phyloP scores from a whole-genome alignment of 2,888 invertebrate species.

The Perithous albicinctus region DNA sequence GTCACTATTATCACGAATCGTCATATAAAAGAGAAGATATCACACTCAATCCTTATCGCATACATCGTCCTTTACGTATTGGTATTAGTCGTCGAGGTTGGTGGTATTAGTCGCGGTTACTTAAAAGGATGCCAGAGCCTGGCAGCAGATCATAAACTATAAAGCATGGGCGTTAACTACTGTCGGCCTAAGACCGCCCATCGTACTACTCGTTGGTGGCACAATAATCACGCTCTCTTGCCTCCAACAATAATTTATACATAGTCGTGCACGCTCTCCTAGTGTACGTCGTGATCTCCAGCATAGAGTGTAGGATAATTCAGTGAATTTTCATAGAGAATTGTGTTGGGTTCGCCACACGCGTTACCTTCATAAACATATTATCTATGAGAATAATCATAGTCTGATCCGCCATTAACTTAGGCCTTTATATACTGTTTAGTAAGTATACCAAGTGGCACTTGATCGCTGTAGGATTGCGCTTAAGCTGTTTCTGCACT shows the following conservation, averaged over 20 bases:
- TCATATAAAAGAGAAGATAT: constrained; percentile 14
- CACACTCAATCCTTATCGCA: constrained; percentile 52
- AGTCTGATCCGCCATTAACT: constrained; percentile 67
- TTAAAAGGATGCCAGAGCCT: constrained; percentile 57
- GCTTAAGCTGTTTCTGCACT: constrained; percentile 30
- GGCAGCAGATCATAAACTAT: constrained; percentile 66
- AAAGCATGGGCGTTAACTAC: constrained; percentile 79
- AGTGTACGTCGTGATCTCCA: constrained; percentile 12
- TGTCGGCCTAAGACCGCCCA: constrained; percentile 78
- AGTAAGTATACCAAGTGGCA: constrained; percentile 33
- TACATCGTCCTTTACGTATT: constrained; percentile 48
- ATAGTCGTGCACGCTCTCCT: constrained; percentile 48
- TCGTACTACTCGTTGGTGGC: constrained; percentile 77
- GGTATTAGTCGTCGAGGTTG: constrained; percentile 52
- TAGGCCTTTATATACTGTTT: background rate
- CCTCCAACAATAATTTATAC: constrained; percentile 78
- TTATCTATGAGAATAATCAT: constrained; percentile 69
- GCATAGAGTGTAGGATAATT: constrained; percentile 45
- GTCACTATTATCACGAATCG: constrained; percentile 31
- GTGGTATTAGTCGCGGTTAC: constrained; percentile 45
- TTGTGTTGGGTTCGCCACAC: constrained; percentile 33
- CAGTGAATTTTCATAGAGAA: constrained; percentile 28
- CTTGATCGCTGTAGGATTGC: constrained; percentile 6
- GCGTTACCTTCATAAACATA: constrained; percentile 59
- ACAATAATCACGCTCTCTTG: constrained; percentile 68